These are phyloP conservation scores for Columba livia DNA, from an alignment of 2,113 vertebrate species.

Conservation along the genomic window DNA sequence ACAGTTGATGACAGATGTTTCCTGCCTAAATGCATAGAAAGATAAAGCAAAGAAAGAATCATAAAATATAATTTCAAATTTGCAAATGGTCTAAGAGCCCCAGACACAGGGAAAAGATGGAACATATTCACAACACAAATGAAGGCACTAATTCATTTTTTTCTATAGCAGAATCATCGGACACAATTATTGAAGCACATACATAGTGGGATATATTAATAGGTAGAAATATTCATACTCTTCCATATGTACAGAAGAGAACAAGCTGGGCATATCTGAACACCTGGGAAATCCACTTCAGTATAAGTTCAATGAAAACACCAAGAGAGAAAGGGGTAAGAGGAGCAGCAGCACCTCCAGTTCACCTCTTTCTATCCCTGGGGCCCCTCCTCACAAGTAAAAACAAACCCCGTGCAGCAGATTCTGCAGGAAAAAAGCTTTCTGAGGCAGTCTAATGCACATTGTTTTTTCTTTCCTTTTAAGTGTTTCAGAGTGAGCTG, in stretches of 20 bases:
- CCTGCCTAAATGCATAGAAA: neutral
- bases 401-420: neutral
- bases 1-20: neutral
- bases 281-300: neutral
- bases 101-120: neutral
- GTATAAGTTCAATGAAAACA: neutral
- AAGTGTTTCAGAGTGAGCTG: neutral
- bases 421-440: neutral
- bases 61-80: neutral
- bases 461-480: neutral
- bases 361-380: neutral
- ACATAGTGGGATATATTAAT: neutral
- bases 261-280: neutral
- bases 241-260: neutral
- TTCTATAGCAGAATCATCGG: neutral
- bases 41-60: neutral
- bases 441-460: neutral
- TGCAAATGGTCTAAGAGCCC: neutral
- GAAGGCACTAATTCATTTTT: neutral
- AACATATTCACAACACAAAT: neutral
- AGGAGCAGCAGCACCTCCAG: neutral
- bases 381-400: too few species aligned
- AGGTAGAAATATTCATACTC: neutral
- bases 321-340: neutral
- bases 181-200: neutral